These are phyloP conservation scores for Montipora sp. DNA, from an alignment of 64 coral and sea anemone species.

Conservation along the genomic window DNA sequence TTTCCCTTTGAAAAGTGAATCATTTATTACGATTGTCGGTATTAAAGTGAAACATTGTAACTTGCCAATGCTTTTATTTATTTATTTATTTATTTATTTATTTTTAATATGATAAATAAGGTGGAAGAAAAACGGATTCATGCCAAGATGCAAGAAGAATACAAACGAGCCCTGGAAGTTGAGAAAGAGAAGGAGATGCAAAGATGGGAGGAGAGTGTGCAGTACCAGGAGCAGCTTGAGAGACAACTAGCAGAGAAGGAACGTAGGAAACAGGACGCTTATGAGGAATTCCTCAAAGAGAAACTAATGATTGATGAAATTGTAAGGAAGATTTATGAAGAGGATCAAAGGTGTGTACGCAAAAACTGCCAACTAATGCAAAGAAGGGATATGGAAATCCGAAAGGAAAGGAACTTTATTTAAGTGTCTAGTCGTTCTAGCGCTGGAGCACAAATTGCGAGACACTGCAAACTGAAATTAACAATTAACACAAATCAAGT, in stretches of 20 bases:
- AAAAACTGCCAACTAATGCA: not conserved
- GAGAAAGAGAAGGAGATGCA: slow-evolving; percentile 85
- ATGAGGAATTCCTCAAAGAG: slow-evolving; percentile 98
- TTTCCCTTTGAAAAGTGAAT: no score
- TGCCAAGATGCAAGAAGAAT: slow-evolving; percentile 87
- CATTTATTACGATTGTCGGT: no score
- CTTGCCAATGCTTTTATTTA: not conserved
- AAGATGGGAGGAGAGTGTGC: slow-evolving; percentile 92
- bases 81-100: not conserved
- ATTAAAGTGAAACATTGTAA: no score
- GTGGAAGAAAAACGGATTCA: slow-evolving; percentile 75
- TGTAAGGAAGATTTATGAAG: slow-evolving; percentile 99
- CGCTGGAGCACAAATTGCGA: no score
- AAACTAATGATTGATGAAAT: slow-evolving; percentile 99
- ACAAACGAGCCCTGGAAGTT: slow-evolving; percentile 78
- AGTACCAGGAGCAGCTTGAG: slow-evolving; percentile 92
- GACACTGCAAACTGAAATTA: no score
- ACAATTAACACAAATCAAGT: no score
- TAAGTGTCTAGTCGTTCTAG: no score
- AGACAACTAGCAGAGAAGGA: slow-evolving; percentile 91
- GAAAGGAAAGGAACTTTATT: no score
- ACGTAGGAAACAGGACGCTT: slow-evolving; percentile 87
- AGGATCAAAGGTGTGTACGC: slow-evolving; percentile 84
- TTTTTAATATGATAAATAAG: slow-evolving; percentile 13
- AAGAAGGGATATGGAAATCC: no score